Conservation (phyloP, 1,140 invertebrate genomes). For the Myzus persicae region DNA sequence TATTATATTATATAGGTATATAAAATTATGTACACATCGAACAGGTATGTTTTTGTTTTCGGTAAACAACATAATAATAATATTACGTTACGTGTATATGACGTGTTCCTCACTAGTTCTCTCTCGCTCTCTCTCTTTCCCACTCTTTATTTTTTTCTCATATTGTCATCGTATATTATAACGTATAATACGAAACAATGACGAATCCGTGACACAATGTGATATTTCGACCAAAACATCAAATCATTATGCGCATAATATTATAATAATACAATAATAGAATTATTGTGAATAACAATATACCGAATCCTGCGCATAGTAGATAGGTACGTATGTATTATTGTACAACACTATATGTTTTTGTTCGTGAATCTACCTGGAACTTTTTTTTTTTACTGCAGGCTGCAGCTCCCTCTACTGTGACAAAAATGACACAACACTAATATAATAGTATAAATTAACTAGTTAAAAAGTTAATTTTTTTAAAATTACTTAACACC, state of each 20-base stretch:
- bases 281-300: conserved; percentile 38
- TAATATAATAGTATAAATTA: conserved; percentile 4
- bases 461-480: not conserved
- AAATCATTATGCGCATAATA: conserved; percentile 41
- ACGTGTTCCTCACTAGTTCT: not conserved
- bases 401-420: not conserved
- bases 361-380: not conserved
- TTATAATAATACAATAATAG: conserved; percentile 35
- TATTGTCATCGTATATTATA: conserved; percentile 24
- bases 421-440: not conserved
- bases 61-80: not conserved
- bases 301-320: not conserved
- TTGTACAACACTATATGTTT: not conserved
- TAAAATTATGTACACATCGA: not conserved
- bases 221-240: conserved; percentile 40
- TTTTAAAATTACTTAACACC: not conserved
- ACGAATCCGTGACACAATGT: conserved; percentile 38
- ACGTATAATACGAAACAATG: conserved; percentile 21
- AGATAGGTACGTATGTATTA: not conserved
- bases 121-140: not conserved
- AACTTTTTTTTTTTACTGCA: conserved; percentile 29
- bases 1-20: no score
- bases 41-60: not conserved
- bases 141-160: not conserved
- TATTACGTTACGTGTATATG: not conserved